These are phyloP conservation scores for Leucophenga montana DNA, from an alignment of 2,888 invertebrate genomes.

Conservation along the genomic window DNA sequence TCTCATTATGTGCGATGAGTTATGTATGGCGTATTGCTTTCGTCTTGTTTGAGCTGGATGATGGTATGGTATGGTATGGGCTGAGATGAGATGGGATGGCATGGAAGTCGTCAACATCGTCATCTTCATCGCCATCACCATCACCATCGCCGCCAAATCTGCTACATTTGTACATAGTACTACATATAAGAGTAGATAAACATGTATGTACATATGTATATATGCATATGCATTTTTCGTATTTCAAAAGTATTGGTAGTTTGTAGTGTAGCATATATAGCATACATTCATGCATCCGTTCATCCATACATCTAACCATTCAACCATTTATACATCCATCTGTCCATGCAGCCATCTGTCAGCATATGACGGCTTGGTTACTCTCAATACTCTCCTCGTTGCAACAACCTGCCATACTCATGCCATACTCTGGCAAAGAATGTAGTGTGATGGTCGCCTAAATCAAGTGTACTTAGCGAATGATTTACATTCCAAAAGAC, in stretches of 20 bases:
- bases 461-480: slow-evolving; percentile 72
- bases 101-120: slow-evolving; percentile 39
- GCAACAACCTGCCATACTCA: too few relatives aligned
- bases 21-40: slow-evolving; percentile 70
- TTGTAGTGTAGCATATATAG: neutral
- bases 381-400: neutral
- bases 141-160: slow-evolving; percentile 26
- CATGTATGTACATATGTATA: neutral
- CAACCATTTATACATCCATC: slow-evolving; percentile 5
- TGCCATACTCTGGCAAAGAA: slow-evolving; percentile 51
- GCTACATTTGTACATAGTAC: neutral
- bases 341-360: slow-evolving; percentile 56
- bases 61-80: too few relatives aligned
- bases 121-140: slow-evolving; percentile 28
- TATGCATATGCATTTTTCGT: slow-evolving; percentile 10
- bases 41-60: slow-evolving; percentile 46
- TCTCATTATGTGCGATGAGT: slow-evolving; percentile 72
- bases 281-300: neutral
- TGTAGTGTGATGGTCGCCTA: slow-evolving; percentile 70
- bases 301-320: neutral
- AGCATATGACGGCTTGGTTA: slow-evolving; percentile 34
- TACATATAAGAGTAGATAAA: neutral
- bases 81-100: too few relatives aligned
- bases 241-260: slow-evolving; percentile 17
- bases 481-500: slow-evolving; percentile 72